These are phyloP conservation scores for Sycobia sp. DNA, from an alignment of 1,140 invertebrate species.

Conservation along the genomic window DNA sequence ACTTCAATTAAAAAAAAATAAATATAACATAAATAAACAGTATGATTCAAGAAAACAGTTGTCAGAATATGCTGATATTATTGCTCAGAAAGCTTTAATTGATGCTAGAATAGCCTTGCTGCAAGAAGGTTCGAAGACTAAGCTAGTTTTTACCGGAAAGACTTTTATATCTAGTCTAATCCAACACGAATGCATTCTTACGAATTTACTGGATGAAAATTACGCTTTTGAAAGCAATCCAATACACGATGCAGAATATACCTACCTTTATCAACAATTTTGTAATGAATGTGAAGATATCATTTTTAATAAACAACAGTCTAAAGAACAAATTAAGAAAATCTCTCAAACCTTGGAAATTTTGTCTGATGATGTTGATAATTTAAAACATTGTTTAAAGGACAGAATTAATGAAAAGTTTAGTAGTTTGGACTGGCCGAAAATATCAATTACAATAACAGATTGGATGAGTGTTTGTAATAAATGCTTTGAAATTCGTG, in stretches of 20 bases:
- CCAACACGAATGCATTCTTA: conserved; percentile 48
- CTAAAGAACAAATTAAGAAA: conserved; percentile 47
- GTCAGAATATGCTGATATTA: conserved; percentile 73
- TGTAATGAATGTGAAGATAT: conserved; percentile 61
- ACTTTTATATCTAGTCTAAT: conserved; percentile 54
- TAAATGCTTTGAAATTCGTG: conserved; percentile 55
- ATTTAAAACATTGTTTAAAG: conserved; percentile 41
- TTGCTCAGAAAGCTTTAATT: conserved; percentile 77
- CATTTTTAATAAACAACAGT: conserved; percentile 39
- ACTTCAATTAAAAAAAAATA: conserved; percentile 60
- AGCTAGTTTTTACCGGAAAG: conserved; percentile 37
- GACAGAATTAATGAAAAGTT: conserved; percentile 33
- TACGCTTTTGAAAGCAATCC: conserved; percentile 57
- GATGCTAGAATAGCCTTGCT: conserved; percentile 73
- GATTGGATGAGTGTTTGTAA: conserved; percentile 50
- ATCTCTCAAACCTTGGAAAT: conserved; percentile 42
- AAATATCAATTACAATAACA: conserved; percentile 27
- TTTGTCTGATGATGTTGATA: conserved; percentile 48
- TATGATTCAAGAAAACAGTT: conserved; percentile 64
- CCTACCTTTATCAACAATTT: conserved; percentile 68
- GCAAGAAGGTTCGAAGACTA: conserved; percentile 36
- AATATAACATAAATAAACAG: conserved; percentile 52
- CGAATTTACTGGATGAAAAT: conserved; percentile 44
- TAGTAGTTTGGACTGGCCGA: conserved; percentile 25
- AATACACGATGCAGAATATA: conserved; percentile 65